Evolutionary conservation across 2,888 invertebrate species (phyloP), one percentile per base, ranked within the genome.

Genomic region (Operophtera brumata): DNA sequence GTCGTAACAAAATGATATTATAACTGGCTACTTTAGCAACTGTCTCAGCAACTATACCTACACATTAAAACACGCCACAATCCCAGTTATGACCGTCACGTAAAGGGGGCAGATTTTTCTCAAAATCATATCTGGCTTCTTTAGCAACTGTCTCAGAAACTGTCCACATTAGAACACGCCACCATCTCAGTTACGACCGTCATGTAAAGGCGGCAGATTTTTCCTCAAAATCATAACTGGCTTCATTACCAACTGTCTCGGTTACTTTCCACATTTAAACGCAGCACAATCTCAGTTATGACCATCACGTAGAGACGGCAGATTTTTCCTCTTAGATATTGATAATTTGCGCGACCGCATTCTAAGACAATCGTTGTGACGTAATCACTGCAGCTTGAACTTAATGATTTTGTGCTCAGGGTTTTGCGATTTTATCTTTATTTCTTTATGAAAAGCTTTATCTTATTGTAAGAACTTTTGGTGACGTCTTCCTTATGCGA

Each of bases 251-350:
- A 2, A 30, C 30, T 30, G 1, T 7, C 30, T 30, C 7, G 7
- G 9, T 30, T 7, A 30, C 30, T 30, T 2, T 30, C 30, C 9
- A 7, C 30, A 8, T 61, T 10, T 30, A 65, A 77, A 75, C 67
- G 56, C 56, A 44, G 66, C 75, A 63, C 54, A 55, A 66, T 66
- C 69, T 77, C 75, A 59, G 64, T 71, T 71, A 83, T 81, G 77
- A 71, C 59, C 59, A 59, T 75, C 83, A 82, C 80, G 81, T 78
- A 67, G 66, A 60, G 75, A 75, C 73, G 72, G 71, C 76, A 78
- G 80, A 82, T 82, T 81, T 81, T 80, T 80, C 77, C 73, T 66
- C 64, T 62, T 64, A 20, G 80, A 80, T 81, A 82, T 83, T 80
- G 79, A 80, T 82, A 82, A 82, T 80, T 74, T 72, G 53, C 36